Evolutionary conservation across 2,888 invertebrate genomes (phyloP).

Genomic region (Agrotis clavis): DNA sequence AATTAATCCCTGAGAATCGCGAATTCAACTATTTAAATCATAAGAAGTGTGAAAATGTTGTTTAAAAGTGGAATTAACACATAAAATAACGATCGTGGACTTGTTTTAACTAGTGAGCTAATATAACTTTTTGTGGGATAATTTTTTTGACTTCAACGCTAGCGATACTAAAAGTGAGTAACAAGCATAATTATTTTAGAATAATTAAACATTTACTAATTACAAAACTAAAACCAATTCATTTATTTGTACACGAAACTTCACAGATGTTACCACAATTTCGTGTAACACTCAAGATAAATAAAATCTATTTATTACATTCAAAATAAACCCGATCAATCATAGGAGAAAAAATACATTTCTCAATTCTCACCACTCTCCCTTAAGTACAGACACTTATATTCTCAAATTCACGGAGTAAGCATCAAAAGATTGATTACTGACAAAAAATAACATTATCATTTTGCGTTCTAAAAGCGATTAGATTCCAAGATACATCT

Average conservation of each 20-base stretch:
- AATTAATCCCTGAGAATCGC: too few species aligned
- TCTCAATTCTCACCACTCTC: not conserved
- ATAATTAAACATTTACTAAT: not conserved
- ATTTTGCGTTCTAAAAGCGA: constrained; percentile 26
- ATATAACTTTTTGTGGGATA: too few species aligned
- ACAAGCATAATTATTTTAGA: too few species aligned
- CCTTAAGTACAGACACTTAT: not conserved
- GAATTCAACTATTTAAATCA: too few species aligned
- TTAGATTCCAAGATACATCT: constrained; percentile 21
- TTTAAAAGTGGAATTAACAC: too few species aligned
- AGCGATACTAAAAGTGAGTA: too few species aligned
- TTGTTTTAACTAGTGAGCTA: too few species aligned
- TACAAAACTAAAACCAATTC: not conserved
- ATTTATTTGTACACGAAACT: not conserved
- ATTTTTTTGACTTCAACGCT: too few species aligned
- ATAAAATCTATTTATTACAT: not conserved
- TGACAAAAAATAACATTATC: constrained; percentile 38
- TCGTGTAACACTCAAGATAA: not conserved
- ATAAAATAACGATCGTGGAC: too few species aligned
- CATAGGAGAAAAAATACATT: not conserved
- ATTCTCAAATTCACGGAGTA: constrained; percentile 5
- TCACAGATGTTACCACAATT: not conserved
- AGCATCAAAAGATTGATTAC: constrained; percentile 42
- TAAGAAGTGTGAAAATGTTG: too few species aligned
- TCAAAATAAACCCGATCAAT: not conserved